Percentiles rank a stretch among this genome's conserved stretches.
These are phyloP conservation scores for Encarsia formosa DNA, from an alignment of 2,888 invertebrate genomes.

Conservation along the genomic window DNA sequence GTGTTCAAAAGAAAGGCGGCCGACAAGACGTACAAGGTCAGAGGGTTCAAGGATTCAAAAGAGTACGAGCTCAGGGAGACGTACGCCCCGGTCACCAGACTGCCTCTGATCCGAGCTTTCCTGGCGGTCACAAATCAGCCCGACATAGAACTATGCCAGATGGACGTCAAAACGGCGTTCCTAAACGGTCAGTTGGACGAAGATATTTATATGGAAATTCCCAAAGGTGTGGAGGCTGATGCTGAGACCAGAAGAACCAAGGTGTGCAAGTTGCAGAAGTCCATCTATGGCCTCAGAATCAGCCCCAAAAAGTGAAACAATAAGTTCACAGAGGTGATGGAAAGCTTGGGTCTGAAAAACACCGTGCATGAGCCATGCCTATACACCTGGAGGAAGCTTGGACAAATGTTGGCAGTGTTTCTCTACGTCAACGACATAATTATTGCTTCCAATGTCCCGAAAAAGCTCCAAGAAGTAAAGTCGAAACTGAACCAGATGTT, in stretches of 20 bases:
- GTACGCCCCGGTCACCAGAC: no score
- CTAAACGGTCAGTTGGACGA: no score
- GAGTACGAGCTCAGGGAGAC: no score
- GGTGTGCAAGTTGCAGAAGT: conserved; percentile 28
- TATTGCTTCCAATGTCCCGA: not conserved
- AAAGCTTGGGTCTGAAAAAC: conserved; percentile 26
- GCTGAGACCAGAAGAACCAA: conserved; percentile 10
- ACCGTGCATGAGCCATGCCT: conserved; percentile 28
- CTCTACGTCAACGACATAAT: not conserved
- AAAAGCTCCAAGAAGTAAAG: conserved; percentile 3
- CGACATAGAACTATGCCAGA: not conserved
- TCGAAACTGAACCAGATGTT: conserved; percentile 24
- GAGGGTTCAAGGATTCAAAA: no score
- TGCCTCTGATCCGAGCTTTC: conserved; percentile 10
- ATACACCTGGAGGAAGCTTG: conserved; percentile 29
- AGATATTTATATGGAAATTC: no score
- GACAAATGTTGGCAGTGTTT: conserved; percentile 23
- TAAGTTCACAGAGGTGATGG: conserved; percentile 23
- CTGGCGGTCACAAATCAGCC: conserved; percentile 3
- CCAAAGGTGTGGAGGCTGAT: conserved; percentile 21
- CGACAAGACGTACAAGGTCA: conserved; percentile 8
- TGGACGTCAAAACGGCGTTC: no score
- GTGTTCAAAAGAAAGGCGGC: conserved; percentile 13
- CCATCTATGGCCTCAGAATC: conserved; percentile 28
- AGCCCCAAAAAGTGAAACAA: conserved; percentile 27